Conservation (phyloP, 2,888 invertebrate species). For the Linnaemya tessellans region DNA sequence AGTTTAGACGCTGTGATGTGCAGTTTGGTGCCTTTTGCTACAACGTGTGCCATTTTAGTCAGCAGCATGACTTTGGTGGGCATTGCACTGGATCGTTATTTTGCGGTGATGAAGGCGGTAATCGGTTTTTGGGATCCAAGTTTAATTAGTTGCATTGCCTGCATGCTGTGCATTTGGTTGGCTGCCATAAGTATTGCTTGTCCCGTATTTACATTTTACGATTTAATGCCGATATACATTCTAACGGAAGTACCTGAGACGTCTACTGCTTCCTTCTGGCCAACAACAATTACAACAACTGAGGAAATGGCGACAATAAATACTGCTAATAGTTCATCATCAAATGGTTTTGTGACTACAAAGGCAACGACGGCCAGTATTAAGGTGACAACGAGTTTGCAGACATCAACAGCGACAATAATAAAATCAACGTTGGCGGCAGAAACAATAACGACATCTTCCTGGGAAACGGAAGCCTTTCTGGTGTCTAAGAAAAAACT, state of each 20-base stretch:
- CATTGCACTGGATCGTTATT: constrained; percentile 85
- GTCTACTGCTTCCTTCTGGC: constrained; percentile 15
- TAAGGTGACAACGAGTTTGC: not conserved
- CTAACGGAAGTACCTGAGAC: constrained; percentile 56
- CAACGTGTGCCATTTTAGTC: constrained; percentile 84
- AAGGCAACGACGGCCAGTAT: constrained; percentile 15
- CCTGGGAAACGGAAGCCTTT: constrained; percentile 32
- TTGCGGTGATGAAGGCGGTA: constrained; percentile 83
- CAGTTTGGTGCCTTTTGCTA: constrained; percentile 84
- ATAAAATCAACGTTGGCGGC: not conserved
- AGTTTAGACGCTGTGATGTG: constrained; percentile 84
- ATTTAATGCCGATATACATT: constrained; percentile 77
- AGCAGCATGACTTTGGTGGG: constrained; percentile 85
- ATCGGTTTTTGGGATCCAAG: constrained; percentile 84
- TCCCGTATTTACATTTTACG: constrained; percentile 83
- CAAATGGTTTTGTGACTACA: constrained; percentile 8
- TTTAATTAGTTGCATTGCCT: constrained; percentile 79
- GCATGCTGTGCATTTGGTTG: constrained; percentile 82
- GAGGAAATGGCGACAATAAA: not conserved
- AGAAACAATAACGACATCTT: constrained; percentile 11
- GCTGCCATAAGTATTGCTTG: constrained; percentile 82
- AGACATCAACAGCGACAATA: not conserved
- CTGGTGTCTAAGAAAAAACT: constrained; percentile 68
- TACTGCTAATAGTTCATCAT: not conserved
- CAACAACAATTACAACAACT: constrained; percentile 18